phyloP scores from a whole-genome alignment of 1,140 invertebrate species.

The Panagrolaimus sp. region DNA sequence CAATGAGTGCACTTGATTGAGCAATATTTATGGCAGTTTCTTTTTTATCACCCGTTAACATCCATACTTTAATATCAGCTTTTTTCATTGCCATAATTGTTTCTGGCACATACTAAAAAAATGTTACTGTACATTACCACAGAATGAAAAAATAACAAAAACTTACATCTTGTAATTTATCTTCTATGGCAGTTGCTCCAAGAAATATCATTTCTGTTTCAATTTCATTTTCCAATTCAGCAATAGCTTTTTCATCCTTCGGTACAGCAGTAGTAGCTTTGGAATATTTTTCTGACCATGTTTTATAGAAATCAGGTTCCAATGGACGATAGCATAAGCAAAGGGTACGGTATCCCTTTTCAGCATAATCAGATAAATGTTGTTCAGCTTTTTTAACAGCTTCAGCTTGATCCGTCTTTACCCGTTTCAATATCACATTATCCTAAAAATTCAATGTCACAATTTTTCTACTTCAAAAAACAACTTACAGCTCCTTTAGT shows the following conservation, averaged over 20 bases:
- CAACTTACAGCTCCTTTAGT: conserved; percentile 86
- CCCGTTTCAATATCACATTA: conserved; percentile 72
- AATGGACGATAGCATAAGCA: conserved; percentile 80
- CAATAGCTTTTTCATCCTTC: conserved; percentile 74
- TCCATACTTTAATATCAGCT: conserved; percentile 90
- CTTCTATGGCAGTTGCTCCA: conserved; percentile 90
- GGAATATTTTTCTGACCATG: conserved; percentile 75
- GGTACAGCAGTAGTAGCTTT: conserved; percentile 72
- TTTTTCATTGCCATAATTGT: conserved; percentile 81
- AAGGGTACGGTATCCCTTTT: conserved; percentile 72
- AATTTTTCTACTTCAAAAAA: conserved; percentile 30
- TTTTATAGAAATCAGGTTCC: conserved; percentile 68
- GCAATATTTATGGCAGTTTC: conserved; percentile 98
- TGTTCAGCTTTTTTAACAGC: conserved; percentile 70
- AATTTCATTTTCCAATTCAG: conserved; percentile 75
- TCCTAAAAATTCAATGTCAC: conserved; percentile 59
- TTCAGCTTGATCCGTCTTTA: conserved; percentile 61
- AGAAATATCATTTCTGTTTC: conserved; percentile 77
- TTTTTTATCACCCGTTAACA: conserved; percentile 96
- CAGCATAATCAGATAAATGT: conserved; percentile 86
- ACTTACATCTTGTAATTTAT: conserved; percentile 78
- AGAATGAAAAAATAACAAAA: no score
- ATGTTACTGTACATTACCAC: conserved; percentile 4
- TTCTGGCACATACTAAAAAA: conserved; percentile 71
- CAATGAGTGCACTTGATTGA: conserved; percentile 83